Percentiles rank a stretch among this genome's conserved stretches.
These are phyloP conservation scores for Tachina grossa DNA, from an alignment of 2,888 invertebrate species.

Conservation along the genomic window DNA sequence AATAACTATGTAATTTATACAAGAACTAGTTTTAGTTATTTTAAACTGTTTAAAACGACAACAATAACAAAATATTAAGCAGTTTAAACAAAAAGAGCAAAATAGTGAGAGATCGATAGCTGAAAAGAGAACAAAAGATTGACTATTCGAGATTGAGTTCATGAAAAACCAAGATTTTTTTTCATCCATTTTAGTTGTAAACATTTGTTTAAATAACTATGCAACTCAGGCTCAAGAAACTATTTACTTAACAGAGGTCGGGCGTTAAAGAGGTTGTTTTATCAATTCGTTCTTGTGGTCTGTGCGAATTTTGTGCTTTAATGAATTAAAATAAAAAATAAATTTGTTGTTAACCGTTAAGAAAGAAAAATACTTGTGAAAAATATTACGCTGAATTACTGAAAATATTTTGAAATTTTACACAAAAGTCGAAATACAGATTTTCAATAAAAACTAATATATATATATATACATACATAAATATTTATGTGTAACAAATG, in stretches of 20 bases:
- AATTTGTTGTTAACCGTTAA: not conserved
- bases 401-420: conserved; percentile 5
- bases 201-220: conserved; percentile 72
- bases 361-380: conserved; percentile 6
- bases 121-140: conserved; percentile 31
- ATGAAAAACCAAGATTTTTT: conserved; percentile 34
- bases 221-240: conserved; percentile 68
- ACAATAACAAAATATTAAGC: not conserved
- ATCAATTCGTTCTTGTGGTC: conserved; percentile 30
- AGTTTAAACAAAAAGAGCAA: conserved; percentile 1
- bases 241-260: conserved; percentile 73
- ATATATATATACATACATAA: not conserved
- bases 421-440: not conserved
- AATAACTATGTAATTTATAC: conserved; percentile 10
- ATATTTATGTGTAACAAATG: not conserved
- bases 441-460: not conserved
- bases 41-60: conserved; percentile 15
- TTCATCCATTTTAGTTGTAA: conserved; percentile 35
- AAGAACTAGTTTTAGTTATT: conserved; percentile 57
- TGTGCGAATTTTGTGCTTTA: conserved; percentile 32
- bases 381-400: not conserved
- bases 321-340: not conserved
- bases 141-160: conserved; percentile 14
- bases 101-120: not conserved
- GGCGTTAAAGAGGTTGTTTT: conserved; percentile 67